Conservation (phyloP, 2,797 vertebrate species). For the Passerculus sandwichensis region DNA sequence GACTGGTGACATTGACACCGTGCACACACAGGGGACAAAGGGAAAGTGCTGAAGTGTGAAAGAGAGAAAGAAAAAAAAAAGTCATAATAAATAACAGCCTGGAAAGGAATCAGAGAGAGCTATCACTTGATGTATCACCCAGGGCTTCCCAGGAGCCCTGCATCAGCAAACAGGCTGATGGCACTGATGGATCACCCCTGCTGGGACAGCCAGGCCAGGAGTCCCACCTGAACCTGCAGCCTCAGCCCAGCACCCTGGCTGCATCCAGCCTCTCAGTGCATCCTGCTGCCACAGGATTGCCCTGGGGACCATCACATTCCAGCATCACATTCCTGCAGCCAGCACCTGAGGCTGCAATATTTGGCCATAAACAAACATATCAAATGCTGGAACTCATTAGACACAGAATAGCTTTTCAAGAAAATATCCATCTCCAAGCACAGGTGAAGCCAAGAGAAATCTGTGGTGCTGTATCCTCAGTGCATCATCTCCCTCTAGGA, state of each 20-base stretch:
- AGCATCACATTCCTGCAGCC: neutral
- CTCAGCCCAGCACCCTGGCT: neutral
- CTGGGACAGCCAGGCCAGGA: neutral
- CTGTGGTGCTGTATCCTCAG: neutral
- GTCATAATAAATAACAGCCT: neutral
- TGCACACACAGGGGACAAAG: neutral
- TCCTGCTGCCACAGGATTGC: neutral
- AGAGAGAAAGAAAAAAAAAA: neutral
- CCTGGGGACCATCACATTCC: rapidly evolving
- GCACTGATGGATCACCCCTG: rapidly evolving
- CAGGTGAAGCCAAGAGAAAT: neutral
- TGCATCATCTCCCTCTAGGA: neutral
- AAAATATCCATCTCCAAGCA: neutral
- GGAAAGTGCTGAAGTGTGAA: neutral
- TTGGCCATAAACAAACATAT: neutral
- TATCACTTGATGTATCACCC: neutral
- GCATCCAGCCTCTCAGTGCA: rapidly evolving
- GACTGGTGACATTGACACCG: neutral
- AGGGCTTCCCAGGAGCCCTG: neutral
- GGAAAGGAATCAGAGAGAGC: neutral
- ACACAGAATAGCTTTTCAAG: rapidly evolving
- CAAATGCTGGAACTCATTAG: neutral
- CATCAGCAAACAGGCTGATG: neutral
- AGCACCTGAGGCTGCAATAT: neutral
- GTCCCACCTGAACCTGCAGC: neutral